These are phyloP conservation scores for Argyrosomus japonicus DNA, from an alignment of 2,113 vertebrate genomes.

Conservation along the genomic window DNA sequence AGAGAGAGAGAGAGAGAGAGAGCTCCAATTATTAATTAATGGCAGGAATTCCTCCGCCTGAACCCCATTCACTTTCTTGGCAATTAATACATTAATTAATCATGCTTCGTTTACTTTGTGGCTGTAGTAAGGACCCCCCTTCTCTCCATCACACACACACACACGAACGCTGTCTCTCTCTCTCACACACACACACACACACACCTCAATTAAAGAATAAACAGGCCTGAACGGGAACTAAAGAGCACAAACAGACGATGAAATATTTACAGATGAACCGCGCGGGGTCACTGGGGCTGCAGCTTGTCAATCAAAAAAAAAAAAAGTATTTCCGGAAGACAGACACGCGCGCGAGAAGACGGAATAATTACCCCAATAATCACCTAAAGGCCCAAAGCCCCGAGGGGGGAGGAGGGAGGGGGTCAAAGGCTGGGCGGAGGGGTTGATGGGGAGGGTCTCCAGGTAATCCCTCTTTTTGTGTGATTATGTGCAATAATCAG, in stretches of 20 bases:
- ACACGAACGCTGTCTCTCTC: slow-evolving; percentile 3
- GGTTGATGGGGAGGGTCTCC: not conserved
- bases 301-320: slow-evolving; percentile 63
- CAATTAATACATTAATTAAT: slow-evolving; percentile 84
- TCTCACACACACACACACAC: not conserved
- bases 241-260: slow-evolving; percentile 65
- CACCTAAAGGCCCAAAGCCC: slow-evolving; percentile 1
- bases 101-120: slow-evolving; percentile 83
- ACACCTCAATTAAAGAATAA: slow-evolving; percentile 73
- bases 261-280: slow-evolving; percentile 77
- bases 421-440: not conserved
- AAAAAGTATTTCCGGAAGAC: slow-evolving; percentile 37
- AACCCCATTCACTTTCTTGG: slow-evolving; percentile 60
- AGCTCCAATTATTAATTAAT: slow-evolving; percentile 73
- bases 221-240: slow-evolving; percentile 64
- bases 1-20: not conserved
- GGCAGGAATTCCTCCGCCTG: slow-evolving; percentile 67
- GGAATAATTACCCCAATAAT: slow-evolving; percentile 45
- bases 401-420: not conserved
- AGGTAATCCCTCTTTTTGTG: slow-evolving; percentile 16
- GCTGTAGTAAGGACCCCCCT: slow-evolving; percentile 55
- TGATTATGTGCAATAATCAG: not conserved
- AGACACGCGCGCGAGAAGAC: not conserved
- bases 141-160: not conserved
- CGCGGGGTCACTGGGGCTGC: slow-evolving; percentile 56